Percentiles rank a stretch among this genome's conserved stretches.
These are phyloP conservation scores for Prenolepis imparis DNA, from an alignment of 2,888 invertebrate genomes.

Conservation along the genomic window DNA sequence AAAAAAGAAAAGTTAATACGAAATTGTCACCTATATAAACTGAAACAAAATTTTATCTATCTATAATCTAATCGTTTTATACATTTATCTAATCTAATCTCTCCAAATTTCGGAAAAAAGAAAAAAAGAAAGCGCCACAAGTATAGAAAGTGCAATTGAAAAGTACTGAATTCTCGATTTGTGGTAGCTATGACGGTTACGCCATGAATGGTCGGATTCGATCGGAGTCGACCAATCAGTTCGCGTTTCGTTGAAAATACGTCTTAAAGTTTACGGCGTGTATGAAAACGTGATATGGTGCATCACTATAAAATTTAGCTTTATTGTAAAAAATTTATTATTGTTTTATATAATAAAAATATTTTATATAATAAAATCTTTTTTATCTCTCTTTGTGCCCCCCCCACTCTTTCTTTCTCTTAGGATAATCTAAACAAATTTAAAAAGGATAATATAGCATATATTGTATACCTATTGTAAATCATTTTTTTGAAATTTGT, in stretches of 20 bases:
- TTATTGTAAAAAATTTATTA: no score
- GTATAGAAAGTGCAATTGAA: not conserved
- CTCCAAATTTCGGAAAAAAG: not conserved
- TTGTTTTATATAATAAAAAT: not conserved
- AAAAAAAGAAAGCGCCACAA: not conserved
- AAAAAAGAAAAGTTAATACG: not conserved
- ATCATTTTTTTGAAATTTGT: not conserved
- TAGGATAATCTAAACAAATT: not conserved
- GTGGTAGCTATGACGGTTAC: not conserved
- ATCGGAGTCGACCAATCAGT: not conserved
- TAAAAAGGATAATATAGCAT: not conserved
- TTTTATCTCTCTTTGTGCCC: no score
- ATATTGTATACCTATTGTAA: not conserved
- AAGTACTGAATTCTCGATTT: not conserved
- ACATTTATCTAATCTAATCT: not conserved
- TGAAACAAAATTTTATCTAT: not conserved
- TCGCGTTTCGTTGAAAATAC: constrained; percentile 2
- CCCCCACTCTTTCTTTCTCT: no score
- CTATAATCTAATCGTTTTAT: not conserved
- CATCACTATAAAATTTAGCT: no score
- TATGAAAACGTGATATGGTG: no score
- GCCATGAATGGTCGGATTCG: not conserved
- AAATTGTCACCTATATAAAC: not conserved
- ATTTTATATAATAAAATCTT: not conserved
- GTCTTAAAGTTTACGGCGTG: not conserved